A percentile compares a stretch with the other conserved stretches of the same genome.
These are phyloP conservation scores for Petrophora chlorosata DNA, from an alignment of 2,888 invertebrate species.

Conservation along the genomic window DNA sequence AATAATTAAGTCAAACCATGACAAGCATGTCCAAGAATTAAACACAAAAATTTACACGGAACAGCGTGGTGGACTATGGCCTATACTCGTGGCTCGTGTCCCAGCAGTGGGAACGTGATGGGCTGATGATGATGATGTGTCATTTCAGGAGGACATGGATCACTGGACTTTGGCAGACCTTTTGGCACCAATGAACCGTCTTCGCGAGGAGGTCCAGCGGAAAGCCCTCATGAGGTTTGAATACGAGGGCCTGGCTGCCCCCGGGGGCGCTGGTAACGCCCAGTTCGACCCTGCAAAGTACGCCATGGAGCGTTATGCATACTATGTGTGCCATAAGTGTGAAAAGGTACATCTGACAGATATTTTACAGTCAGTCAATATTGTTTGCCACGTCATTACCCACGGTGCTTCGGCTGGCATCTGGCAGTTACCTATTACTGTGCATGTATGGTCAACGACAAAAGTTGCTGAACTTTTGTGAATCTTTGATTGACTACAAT, in stretches of 20 bases:
- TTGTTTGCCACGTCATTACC: neutral
- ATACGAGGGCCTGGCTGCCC: slow-evolving; percentile 95
- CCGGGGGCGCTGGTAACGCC: slow-evolving; percentile 87
- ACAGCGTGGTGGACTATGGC: too few species aligned
- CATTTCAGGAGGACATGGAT: slow-evolving; percentile 88
- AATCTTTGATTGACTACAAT: too few species aligned
- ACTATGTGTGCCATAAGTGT: slow-evolving; percentile 98
- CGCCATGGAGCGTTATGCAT: slow-evolving; percentile 99
- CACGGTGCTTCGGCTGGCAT: too few species aligned
- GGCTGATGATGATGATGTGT: neutral
- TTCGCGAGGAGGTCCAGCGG: slow-evolving; percentile 95
- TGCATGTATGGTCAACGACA: too few species aligned
- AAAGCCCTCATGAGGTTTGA: slow-evolving; percentile 98
- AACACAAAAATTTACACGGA: too few species aligned
- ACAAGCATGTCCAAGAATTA: too few species aligned
- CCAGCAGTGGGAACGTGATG: neutral
- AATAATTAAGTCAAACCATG: too few species aligned
- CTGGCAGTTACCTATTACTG: too few species aligned
- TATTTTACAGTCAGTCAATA: too few species aligned
- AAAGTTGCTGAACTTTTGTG: too few species aligned
- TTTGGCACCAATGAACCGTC: slow-evolving; percentile 90
- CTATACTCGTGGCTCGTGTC: neutral
- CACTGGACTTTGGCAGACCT: slow-evolving; percentile 92
- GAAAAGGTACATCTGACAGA: slow-evolving; percentile 86
- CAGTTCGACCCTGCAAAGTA: slow-evolving; percentile 92